Evolutionary conservation across 2,888 invertebrate genomes (phyloP).

Genomic region (Neocrepidodera transversa): DNA sequence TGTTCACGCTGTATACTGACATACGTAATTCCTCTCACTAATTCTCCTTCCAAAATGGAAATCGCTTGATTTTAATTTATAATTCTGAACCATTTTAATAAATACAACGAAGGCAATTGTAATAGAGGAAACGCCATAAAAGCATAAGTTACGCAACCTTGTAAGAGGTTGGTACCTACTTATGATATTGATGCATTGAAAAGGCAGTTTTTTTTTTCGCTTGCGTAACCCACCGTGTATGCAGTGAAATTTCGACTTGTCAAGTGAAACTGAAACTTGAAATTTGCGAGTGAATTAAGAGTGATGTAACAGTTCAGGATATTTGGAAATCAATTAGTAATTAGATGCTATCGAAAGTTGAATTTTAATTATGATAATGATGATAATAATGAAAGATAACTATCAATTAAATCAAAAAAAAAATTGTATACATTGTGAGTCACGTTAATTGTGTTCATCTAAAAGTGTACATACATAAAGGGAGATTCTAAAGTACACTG

Average conservation of each 20-base stretch:
- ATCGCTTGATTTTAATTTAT: slow-evolving; percentile 9
- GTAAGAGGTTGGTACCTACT: not conserved
- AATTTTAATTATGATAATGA: not conserved
- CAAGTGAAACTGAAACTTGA: slow-evolving; percentile 15
- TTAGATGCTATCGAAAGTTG: not conserved
- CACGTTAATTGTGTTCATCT: too few relatives aligned
- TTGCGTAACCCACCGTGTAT: not conserved
- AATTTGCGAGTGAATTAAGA: not conserved
- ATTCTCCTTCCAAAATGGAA: slow-evolving; percentile 1
- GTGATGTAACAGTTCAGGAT: slow-evolving; percentile 6
- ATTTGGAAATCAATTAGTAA: slow-evolving; percentile 6
- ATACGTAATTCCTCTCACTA: too few relatives aligned
- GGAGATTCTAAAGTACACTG: too few relatives aligned
- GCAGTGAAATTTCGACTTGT: slow-evolving; percentile 8
- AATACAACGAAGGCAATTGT: slow-evolving; percentile 11
- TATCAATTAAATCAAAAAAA: not conserved
- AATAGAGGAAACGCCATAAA: slow-evolving; percentile 17
- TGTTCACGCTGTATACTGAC: too few relatives aligned
- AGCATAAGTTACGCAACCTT: not conserved
- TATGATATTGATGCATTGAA: slow-evolving; percentile 5
- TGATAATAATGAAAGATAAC: not conserved
- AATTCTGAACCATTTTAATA: slow-evolving; percentile 10
- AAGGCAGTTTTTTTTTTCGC: slow-evolving; percentile 3
- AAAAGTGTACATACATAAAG: too few relatives aligned
- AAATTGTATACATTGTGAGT: too few relatives aligned